These are phyloP conservation scores for Rhineura floridana DNA, from an alignment of 2,113 vertebrate species.

Conservation along the genomic window DNA sequence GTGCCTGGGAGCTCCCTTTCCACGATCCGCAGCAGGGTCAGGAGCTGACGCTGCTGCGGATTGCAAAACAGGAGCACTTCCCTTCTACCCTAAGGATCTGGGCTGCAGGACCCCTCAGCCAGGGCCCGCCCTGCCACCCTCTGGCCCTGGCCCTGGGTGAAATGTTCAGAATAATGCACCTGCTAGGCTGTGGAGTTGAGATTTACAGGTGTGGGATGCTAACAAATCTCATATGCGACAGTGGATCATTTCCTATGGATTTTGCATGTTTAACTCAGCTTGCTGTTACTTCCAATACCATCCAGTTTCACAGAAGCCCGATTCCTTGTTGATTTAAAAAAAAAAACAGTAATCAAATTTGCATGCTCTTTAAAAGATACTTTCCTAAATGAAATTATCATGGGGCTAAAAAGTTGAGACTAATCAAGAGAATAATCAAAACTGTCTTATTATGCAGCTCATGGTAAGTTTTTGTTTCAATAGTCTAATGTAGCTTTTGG, in stretches of 20 bases:
- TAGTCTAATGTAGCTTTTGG: constrained; percentile 59
- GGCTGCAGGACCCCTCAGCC: too few species aligned
- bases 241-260: accelerated
- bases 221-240: accelerated
- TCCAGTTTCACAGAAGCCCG: constrained; percentile 50
- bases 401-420: constrained; percentile 32
- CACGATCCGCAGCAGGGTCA: too few species aligned
- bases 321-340: constrained; percentile 48
- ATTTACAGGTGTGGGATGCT: neutral
- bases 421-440: constrained; percentile 63
- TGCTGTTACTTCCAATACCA: neutral
- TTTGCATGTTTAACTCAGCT: constrained; percentile 1
- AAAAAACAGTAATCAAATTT: constrained; percentile 51
- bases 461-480: constrained; percentile 62
- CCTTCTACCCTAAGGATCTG: too few species aligned
- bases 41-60: too few species aligned
- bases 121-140: too few species aligned
- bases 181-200: neutral
- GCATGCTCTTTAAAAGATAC: constrained; percentile 59
- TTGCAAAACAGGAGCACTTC: too few species aligned
- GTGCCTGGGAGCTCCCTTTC: too few species aligned
- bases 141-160: too few species aligned
- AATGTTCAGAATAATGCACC: neutral
- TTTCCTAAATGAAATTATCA: constrained; percentile 63
- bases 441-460: constrained; percentile 44